Conservation (phyloP, 2,797 vertebrate species). For the Philypnodon macrostomus region DNA sequence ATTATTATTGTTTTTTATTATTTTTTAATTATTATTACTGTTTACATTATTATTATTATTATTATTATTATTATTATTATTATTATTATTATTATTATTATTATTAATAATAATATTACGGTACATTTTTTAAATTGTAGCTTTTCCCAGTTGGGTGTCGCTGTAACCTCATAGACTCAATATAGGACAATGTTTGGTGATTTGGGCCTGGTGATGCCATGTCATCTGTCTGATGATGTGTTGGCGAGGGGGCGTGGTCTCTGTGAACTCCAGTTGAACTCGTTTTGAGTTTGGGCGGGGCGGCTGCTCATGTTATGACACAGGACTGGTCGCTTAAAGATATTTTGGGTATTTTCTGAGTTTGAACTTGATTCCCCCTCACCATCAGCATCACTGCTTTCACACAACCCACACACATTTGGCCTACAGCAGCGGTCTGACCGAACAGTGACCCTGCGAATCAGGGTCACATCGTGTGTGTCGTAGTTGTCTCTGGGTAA, state of each 20-base stretch:
- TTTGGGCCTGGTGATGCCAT: slow-evolving; percentile 26
- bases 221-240: slow-evolving; percentile 35
- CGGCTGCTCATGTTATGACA: slow-evolving; percentile 45
- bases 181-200: background rate
- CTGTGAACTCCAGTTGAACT: slow-evolving; percentile 74
- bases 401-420: slow-evolving; percentile 30
- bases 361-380: slow-evolving; percentile 23
- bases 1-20: no score
- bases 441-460: slow-evolving; percentile 63
- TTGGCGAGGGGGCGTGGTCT: slow-evolving; percentile 52
- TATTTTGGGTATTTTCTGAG: slow-evolving; percentile 56
- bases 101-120: background rate
- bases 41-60: no score
- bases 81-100: background rate
- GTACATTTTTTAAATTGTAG: background rate
- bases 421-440: slow-evolving; percentile 68
- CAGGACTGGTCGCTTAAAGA: slow-evolving; percentile 44
- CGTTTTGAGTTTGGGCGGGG: slow-evolving; percentile 34
- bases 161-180: slow-evolving; percentile 31
- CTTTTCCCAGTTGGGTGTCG: slow-evolving; percentile 39
- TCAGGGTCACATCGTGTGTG: slow-evolving; percentile 59
- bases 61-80: background rate
- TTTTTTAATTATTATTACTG: no score
- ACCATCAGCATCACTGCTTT: slow-evolving; percentile 10
- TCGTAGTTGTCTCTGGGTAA: slow-evolving; percentile 39